Evolutionary conservation across 2,888 invertebrate species (phyloP), one percentile per base, ranked within the genome.

Genomic region (Nebria brevicollis): DNA sequence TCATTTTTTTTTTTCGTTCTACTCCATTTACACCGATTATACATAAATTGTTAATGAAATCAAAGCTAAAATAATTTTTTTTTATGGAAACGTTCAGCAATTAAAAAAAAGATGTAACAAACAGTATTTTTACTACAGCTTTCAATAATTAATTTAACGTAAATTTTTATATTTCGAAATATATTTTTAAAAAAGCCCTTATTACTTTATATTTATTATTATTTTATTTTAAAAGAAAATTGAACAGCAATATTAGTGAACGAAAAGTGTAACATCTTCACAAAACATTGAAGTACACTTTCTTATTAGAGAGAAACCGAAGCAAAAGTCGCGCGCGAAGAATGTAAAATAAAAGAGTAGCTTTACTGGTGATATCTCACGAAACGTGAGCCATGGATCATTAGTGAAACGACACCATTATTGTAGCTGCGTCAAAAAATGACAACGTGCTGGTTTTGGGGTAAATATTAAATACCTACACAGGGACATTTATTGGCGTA

Each of bases 401-500:
- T 70, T 70, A 70, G 66, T 13, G 25, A 66, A 8, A 6, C 70
- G 34, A 34, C 70, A 34, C 70, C 70, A 70, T 54, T 54, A 54
- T 54, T 54, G 54, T 34, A 34, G 34, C 34, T 8, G 8, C 54
- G 54, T 6, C 8, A 54, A 54, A 20, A 34, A 34, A 5, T 34
- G 34, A 34, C 34, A 54, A 64, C 10, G 20, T 41, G 26, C 64
- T 26, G 26, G 15, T 76, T 65, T 65, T 65, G 8, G 34, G 25
- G 11, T 2, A 54, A 54, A 54, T 54, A 13, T 8, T 11, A 54
- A 54, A 54, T 54, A 54, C 8, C 13, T 54, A 11, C 11, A 43
- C 72, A 77, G 77, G 54, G 72, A 77, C 70, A 77, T 70, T 70
- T 20, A 11, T 65, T 10, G 70, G 7, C 10, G 43, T 70, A 68